Base-by-base conservation (phyloP, 1,140 invertebrate species). In the Lepidostoma basale region DNA sequence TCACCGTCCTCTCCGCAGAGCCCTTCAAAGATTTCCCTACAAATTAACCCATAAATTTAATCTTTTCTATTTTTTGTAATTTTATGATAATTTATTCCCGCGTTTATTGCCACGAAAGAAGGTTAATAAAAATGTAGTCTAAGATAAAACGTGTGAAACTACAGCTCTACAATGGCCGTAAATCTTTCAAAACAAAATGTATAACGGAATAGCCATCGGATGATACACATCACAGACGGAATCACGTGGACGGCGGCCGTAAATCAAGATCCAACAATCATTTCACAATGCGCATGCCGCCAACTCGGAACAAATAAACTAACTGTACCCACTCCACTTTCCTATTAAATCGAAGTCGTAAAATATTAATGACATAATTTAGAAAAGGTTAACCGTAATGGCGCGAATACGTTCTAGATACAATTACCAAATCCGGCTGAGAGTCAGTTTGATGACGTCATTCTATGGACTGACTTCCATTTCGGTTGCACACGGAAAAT, bases 331-430 rank as follows among this genome's bases (percentile, higher is more conserved):
- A 16, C 30, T 22, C 30, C 30, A 30, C 14, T 56, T 33, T 56
- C 28, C 2, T 8, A 22, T 56, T 36, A 36, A 47, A 62, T 45
- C 59, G 6, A 47, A 36, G 26, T 22, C 14, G 16, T 62, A 47
- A 62, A 62, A 62, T 62, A 62, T 33, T 47, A 62, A 62, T 62
- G 60, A 62, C 60, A 62, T 49, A 62, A 47, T 62, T 47, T 30
- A 18, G n/a, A 28, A 28, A 33, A 33, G 25, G 25, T 62, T 44
- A 39, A 59, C 36, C 52, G 6, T 25, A 22, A 3, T 18, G 4
- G n/a, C 12, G 12, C 23, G 45, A 20, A 18, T 18, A 49, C 22
- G 23, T 49, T 49, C 2, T 8, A 25, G 12, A 9, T 8, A 20
- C 4, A 25, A 25, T 49, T 25, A 20, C 45, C 14, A 49, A 49